Evolutionary conservation across 1,140 invertebrate species (phyloP).

Genomic region (Palaemon carinicauda): DNA sequence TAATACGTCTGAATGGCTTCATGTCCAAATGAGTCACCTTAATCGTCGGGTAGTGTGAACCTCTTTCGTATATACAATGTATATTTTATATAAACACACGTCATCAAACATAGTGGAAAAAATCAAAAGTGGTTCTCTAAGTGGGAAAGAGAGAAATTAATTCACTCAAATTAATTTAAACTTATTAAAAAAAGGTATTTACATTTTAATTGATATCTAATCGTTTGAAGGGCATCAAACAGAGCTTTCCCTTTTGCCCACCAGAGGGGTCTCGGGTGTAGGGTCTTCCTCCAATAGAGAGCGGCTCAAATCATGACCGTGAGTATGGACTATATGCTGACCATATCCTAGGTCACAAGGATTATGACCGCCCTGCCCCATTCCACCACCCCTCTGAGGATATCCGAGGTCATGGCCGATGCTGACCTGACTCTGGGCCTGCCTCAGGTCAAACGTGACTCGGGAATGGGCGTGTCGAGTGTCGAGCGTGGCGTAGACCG

Average conservation of each 20-base stretch:
- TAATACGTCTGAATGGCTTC: too few species aligned
- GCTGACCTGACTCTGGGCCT: constrained; percentile 32
- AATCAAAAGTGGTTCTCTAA: too few species aligned
- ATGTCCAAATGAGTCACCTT: too few species aligned
- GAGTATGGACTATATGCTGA: background rate
- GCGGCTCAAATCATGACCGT: background rate
- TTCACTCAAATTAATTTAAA: too few species aligned
- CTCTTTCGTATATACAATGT: too few species aligned
- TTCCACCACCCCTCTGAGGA: background rate
- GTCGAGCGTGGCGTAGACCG: constrained; percentile 30
- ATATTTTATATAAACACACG: too few species aligned
- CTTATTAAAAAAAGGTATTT: background rate
- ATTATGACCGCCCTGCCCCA: background rate
- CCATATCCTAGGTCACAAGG: constrained; percentile 15
- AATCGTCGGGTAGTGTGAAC: too few species aligned
- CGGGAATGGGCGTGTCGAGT: constrained; percentile 21
- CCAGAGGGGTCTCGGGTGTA: background rate
- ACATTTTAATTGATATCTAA: background rate
- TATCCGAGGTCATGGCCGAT: constrained; percentile 12
- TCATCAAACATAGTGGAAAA: too few species aligned
- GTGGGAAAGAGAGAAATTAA: too few species aligned
- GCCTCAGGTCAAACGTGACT: constrained; percentile 29
- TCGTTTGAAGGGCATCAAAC: constrained; percentile 3
- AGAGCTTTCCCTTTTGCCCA: constrained; percentile 27
- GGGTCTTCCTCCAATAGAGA: constrained; percentile 13